Base-by-base conservation (phyloP, 2,797 vertebrate genomes). In the Spinus olivaceus region DNA sequence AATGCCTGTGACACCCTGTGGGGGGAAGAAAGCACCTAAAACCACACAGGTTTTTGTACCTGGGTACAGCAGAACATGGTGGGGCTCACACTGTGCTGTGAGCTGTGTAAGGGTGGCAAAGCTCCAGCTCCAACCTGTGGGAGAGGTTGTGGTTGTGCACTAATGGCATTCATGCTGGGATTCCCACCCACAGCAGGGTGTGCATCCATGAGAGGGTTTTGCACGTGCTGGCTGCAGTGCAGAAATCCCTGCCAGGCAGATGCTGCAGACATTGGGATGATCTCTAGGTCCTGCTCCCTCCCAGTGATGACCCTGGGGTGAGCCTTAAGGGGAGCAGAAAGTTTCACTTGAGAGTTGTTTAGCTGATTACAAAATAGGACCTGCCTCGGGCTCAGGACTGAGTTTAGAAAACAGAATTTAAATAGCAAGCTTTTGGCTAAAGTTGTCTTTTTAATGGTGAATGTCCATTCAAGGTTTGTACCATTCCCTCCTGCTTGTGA, bases 31-130 rank as follows among this genome's bases (percentile, higher is more conserved):
- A 53, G 5, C 46, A 61, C 19, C 54, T 64, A 9, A 67, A 83
- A 60, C 1, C 27, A 47, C 0, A 0, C 6, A 9, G 18, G 1
- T 3, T 35, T 37, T 64, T 42, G 41, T 59, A n/a, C 24, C n/a
- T 63, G 42, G 46, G 12, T 27, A 32, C 20, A 65, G 54, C 50
- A 79, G 13, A 49, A 23, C 2, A 0, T 5, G 57, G 35, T 1
- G 2, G 8, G 23, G 21, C 44, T 60, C 76, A 66, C 50, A 37
- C 60, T 8, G 6, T 9, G 23, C 28, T 53, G 56, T 22, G 35
- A 57, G 39, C 54, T 76, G 14, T 1, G 0, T 24, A 37, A 46
- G 0, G 1, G 22, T 46, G 42, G 46, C 71, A 95, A n/a, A 65
- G 39, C 46, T 73, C 12, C 1, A 2, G 4, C 51, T 81, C 8